phyloP scores from a whole-genome alignment of 2,113 vertebrate species.

The Leuciscus idus region DNA sequence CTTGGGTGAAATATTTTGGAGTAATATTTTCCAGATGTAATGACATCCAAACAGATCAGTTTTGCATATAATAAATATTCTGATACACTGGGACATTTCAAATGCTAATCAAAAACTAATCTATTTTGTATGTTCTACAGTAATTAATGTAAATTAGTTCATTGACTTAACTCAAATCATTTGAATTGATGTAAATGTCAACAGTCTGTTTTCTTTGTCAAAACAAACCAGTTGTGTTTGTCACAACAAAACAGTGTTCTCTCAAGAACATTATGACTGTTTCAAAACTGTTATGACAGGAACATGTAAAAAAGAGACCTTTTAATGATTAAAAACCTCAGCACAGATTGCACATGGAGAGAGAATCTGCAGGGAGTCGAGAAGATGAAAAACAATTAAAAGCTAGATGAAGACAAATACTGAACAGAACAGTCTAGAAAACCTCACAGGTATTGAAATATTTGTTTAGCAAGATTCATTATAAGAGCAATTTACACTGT shows the following conservation, averaged over 20 bases:
- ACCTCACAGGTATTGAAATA: slow-evolving; percentile 39
- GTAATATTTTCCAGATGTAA: not conserved
- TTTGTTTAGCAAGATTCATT: slow-evolving; percentile 47
- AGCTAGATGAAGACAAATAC: slow-evolving; percentile 47
- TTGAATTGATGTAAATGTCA: slow-evolving; percentile 36
- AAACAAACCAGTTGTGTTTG: slow-evolving; percentile 26
- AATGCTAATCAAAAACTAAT: slow-evolving; percentile 8
- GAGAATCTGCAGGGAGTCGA: slow-evolving; percentile 48
- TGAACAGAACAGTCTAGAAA: slow-evolving; percentile 36
- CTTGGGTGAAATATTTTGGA: not conserved
- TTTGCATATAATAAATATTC: slow-evolving; percentile 1
- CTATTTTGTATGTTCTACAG: slow-evolving; percentile 11
- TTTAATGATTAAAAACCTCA: slow-evolving; percentile 39
- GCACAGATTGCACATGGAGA: slow-evolving; percentile 25
- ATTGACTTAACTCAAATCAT: not conserved
- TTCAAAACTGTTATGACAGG: slow-evolving; percentile 17
- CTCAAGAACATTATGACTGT: not conserved
- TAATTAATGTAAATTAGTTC: slow-evolving; percentile 28
- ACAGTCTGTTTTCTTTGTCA: slow-evolving; percentile 36
- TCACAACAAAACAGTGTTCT: not conserved
- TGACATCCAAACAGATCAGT: not conserved
- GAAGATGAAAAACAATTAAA: slow-evolving; percentile 52
- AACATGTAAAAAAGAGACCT: slow-evolving; percentile 14
- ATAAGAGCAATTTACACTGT: slow-evolving; percentile 20
- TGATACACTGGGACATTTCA: not conserved